Evolutionary conservation across 2,797 vertebrate species (phyloP), one percentile per base, ranked within the genome.

Genomic region (Acrossocheilus fasciatus): DNA sequence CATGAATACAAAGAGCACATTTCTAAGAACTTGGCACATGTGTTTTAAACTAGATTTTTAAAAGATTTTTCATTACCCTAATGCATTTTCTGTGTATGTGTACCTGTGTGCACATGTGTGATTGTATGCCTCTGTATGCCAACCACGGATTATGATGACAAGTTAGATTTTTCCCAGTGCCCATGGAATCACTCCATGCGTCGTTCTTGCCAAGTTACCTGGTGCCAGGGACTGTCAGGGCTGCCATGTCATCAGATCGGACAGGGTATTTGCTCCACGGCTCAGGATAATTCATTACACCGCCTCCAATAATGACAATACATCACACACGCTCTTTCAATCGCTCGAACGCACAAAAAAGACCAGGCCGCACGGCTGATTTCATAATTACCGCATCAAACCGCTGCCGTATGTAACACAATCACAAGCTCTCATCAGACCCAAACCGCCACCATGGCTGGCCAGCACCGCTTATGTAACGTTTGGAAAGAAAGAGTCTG

Each of bases 371-470:
- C 50, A 84, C 90, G 90, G 89, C 91, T 95, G 94, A 95, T 95
- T 95, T 89, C 92, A 89, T 91, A 94, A 94, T 95, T 94, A 93
- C 91, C 91, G 91, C 93, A 90, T 92, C 91, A 86, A 92, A 93
- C 93, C 89, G 10, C 91, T 50, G 85, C 68, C 78, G 81, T 92
- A 92, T 94, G 94, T 93, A 94, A 95, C 92, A 90, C 91, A 94
- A 95, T 94, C 93, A 90, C 78, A 1, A 88, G 74, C 88, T 93
- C 91, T 95, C 95, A 94, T 95, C 93, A 94, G 87, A 85, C 87
- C 88, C 66, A 91, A 94, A 94, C 92, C 93, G 39, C 92, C 91
- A 59, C 90, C 59, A 87, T 89, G 92, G 92, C 90, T 91, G 91
- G 93, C 92, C 89, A 91, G 88, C 83, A 72, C 23, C 64, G 69